Evolutionary conservation across 2,888 invertebrate genomes (phyloP).

Genomic region (Eupeodes latifasciatus): DNA sequence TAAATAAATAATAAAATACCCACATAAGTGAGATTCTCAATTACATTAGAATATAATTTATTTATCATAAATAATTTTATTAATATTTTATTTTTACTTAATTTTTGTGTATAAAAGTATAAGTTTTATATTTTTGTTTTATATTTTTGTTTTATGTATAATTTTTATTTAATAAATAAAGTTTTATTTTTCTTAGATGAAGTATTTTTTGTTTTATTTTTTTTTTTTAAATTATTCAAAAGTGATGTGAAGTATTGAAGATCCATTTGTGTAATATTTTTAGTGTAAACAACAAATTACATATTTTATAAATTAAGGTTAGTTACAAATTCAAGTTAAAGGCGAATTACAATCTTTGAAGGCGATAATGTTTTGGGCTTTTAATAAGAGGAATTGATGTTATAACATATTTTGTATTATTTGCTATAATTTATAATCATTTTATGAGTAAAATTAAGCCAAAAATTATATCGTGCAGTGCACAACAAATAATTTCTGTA

Average conservation of each 20-base stretch:
- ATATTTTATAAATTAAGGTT: too few relatives aligned
- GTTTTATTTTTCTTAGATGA: conserved; percentile 29
- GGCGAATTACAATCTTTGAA: too few relatives aligned
- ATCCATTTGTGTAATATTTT: not conserved
- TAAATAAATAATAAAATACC: conserved; percentile 25
- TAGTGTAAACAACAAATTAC: too few relatives aligned
- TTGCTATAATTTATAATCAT: too few relatives aligned
- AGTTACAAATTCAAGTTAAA: too few relatives aligned
- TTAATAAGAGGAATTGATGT: too few relatives aligned
- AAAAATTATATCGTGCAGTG: too few relatives aligned
- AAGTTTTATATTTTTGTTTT: conserved; percentile 27
- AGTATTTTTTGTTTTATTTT: conserved; percentile 4
- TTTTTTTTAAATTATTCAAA: not conserved
- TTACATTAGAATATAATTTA: conserved; percentile 58
- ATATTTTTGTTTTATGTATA: conserved; percentile 31
- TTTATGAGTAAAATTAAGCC: too few relatives aligned
- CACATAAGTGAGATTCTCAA: conserved; percentile 61
- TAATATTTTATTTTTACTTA: conserved; percentile 21
- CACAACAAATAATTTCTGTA: too few relatives aligned
- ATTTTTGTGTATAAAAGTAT: conserved; percentile 30
- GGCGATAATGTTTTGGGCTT: too few relatives aligned
- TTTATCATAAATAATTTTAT: conserved; percentile 45
- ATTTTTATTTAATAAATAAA: conserved; percentile 46
- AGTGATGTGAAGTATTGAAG: not conserved
- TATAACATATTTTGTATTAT: too few relatives aligned